Base-by-base conservation (phyloP, 2,797 vertebrate genomes). In the Anableps anableps region DNA sequence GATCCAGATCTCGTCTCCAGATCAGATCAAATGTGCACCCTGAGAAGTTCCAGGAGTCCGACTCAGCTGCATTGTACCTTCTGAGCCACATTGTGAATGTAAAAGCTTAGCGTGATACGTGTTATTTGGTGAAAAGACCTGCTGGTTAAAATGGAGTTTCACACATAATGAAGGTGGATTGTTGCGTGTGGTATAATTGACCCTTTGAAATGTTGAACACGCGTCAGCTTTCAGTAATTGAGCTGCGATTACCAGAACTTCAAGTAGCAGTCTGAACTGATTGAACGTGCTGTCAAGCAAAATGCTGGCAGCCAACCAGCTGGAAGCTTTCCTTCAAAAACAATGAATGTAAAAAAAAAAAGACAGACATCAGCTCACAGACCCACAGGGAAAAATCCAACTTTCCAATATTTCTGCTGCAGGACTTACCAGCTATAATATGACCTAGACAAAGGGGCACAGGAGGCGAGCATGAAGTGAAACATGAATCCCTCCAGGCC, bases 401-500 rank as follows among this genome's bases (percentile, higher is more conserved):
- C 75, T 83, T 86, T 80, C 60, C 45, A 84, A 41, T 13, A 51
- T 72, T 73, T 82, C 70, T 80, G 74, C 88, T 82, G 89, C 76
- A 78, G 84, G 78, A 89, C 88, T 86, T 80, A 77, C 76, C 88
- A 86, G 85, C 74, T 80, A 87, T 89, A 75, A 88, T 48, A 62
- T 83, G 87, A 85, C 79, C 79, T 38, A 85, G 78, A 89, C 88
- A 91, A 89, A 92, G 82, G 68, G 79, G 77, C 60, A 85, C 58
- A 74, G 51, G 80, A 88, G 79, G 80, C 51, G 34, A 86, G 79
- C 78, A 64, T 50, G 79, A 85, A 75, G 45, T 93, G 92, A 94
- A 94, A 93, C 91, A 90, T 90, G 91, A 94, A 90, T 92, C 92
- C 92, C 88, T 87, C 83, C 85, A 86, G 90, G 86, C 84, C 85